These are phyloP conservation scores for Cyclina sinensis DNA, from an alignment of 1,140 invertebrate species.

Conservation along the genomic window DNA sequence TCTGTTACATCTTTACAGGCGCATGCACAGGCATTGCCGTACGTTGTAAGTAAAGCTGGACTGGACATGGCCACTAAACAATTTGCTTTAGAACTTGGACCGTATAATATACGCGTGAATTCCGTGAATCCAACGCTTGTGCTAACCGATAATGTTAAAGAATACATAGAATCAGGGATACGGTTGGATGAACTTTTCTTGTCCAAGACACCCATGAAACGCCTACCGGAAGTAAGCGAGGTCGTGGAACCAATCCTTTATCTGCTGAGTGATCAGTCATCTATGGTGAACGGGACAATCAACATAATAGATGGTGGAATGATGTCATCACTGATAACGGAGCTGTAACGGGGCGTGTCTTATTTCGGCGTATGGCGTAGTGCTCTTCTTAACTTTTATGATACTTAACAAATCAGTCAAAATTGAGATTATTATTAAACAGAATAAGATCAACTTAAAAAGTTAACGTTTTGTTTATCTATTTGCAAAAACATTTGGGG, in stretches of 20 bases:
- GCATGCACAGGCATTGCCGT: constrained; percentile 91
- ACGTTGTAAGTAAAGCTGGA: constrained; percentile 89
- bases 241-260: constrained; percentile 93
- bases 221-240: constrained; percentile 84
- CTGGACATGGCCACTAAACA: constrained; percentile 89
- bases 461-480: too few species aligned
- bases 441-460: too few species aligned
- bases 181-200: constrained; percentile 90
- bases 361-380: too few species aligned
- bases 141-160: constrained; percentile 92
- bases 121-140: constrained; percentile 94
- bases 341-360: too few species aligned
- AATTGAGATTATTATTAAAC: too few species aligned
- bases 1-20: constrained; percentile 91
- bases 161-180: constrained; percentile 93
- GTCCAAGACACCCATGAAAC: constrained; percentile 92
- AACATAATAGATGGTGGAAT: constrained; percentile 92
- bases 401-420: too few species aligned
- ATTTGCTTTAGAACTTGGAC: constrained; percentile 94
- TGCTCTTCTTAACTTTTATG: too few species aligned
- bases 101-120: constrained; percentile 95
- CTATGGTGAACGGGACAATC: constrained; percentile 92
- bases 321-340: too few species aligned
- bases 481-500: too few species aligned
- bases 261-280: constrained; percentile 93